These are phyloP conservation scores for Boleophthalmus pectinirostris DNA, from an alignment of 2,113 vertebrate species.

Conservation along the genomic window DNA sequence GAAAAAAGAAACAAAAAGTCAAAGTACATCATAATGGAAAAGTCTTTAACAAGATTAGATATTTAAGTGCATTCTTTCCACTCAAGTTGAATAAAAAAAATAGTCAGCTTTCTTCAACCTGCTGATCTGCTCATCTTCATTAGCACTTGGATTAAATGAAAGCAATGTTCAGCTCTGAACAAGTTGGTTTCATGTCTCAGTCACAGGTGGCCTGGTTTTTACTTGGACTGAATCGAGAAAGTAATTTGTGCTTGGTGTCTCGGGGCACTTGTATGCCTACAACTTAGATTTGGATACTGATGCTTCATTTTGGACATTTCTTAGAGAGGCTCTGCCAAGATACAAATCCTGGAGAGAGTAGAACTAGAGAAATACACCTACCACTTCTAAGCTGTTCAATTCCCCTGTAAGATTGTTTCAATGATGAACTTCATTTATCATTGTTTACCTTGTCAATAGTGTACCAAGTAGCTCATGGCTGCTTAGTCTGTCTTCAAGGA, in stretches of 20 bases:
- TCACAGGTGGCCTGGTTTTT: conserved; percentile 47
- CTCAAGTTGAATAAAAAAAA: too few relatives aligned
- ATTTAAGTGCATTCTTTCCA: too few relatives aligned
- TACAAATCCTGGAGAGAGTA: conserved; percentile 18
- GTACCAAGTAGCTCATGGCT: background rate
- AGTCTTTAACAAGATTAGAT: too few relatives aligned
- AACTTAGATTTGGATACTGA: conserved; percentile 3
- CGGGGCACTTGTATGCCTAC: conserved; percentile 4
- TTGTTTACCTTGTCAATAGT: background rate
- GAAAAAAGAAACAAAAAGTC: too few relatives aligned
- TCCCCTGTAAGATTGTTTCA: too few relatives aligned
- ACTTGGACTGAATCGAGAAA: conserved; percentile 1
- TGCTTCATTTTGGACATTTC: too few relatives aligned
- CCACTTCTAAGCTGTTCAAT: too few relatives aligned
- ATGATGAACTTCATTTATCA: too few relatives aligned
- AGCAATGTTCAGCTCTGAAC: background rate
- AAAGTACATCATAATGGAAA: too few relatives aligned
- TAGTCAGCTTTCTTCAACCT: too few relatives aligned
- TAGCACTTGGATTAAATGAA: background rate
- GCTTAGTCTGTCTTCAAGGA: background rate
- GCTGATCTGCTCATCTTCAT: background rate
- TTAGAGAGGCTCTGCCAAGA: conserved; percentile 8
- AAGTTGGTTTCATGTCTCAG: conserved; percentile 11
- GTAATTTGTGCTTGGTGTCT: conserved; percentile 1
- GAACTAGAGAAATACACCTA: conserved; percentile 9